Percentiles rank a stretch among this genome's conserved stretches.
Evolutionary conservation across 2,888 invertebrate species (phyloP).

Genomic region (Volucella bombylans): DNA sequence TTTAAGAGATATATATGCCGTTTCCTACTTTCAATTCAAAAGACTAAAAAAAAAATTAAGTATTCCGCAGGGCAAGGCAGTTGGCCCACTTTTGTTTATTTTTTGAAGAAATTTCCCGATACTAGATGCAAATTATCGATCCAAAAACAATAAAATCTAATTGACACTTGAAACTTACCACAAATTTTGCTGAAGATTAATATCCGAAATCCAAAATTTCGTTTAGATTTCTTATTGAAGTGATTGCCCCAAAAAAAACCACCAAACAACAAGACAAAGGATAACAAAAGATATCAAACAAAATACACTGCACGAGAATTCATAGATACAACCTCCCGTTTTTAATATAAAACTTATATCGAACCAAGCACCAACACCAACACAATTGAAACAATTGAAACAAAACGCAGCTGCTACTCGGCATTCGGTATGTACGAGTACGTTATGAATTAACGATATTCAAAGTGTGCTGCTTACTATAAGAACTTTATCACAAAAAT

Average conservation of each 20-base stretch:
- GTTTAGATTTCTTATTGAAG: neutral
- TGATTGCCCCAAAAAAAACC: constrained; percentile 27
- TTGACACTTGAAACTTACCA: constrained; percentile 15
- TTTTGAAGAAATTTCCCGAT: too few relatives aligned
- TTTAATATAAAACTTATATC: constrained; percentile 65
- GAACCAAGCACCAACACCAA: constrained; percentile 48
- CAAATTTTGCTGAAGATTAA: constrained; percentile 14
- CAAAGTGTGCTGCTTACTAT: constrained; percentile 5
- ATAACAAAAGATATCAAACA: constrained; percentile 29
- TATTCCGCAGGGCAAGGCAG: too few relatives aligned
- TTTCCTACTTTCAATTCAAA: too few relatives aligned
- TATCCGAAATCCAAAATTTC: constrained; percentile 40
- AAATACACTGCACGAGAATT: constrained; percentile 16
- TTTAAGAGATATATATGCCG: too few relatives aligned
- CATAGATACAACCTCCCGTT: constrained; percentile 1
- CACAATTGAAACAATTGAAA: constrained; percentile 52
- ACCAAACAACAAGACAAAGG: neutral
- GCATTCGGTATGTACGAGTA: constrained; percentile 42
- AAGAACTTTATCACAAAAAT: constrained; percentile 6
- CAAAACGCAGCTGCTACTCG: constrained; percentile 58
- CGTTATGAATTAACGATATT: constrained; percentile 53
- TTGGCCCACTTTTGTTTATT: too few relatives aligned
- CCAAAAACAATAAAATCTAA: too few relatives aligned
- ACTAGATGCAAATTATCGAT: too few relatives aligned
- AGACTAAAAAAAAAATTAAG: too few relatives aligned